These are phyloP conservation scores for Mesitornis unicolor DNA, from an alignment of 2,113 vertebrate species.

Conservation along the genomic window DNA sequence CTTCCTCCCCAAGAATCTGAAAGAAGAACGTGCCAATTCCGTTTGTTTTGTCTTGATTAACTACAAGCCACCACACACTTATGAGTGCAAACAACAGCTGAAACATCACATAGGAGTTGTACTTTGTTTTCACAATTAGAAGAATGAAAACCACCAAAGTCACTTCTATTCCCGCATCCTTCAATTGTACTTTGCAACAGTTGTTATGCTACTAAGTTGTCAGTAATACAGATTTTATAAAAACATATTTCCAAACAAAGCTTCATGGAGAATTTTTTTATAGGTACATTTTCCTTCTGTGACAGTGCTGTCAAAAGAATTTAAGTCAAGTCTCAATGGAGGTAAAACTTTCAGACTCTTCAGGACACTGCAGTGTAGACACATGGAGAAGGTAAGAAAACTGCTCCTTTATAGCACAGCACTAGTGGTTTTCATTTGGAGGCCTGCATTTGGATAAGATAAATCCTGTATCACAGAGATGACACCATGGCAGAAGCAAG, in stretches of 20 bases:
- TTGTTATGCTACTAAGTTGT: background rate
- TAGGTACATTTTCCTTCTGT: background rate
- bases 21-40: background rate
- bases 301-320: background rate
- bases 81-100: background rate
- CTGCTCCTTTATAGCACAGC: background rate
- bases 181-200: background rate
- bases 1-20: background rate
- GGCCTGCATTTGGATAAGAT: background rate
- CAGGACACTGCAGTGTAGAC: fast-evolving
- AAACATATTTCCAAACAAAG: background rate
- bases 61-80: background rate
- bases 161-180: background rate
- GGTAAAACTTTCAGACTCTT: background rate
- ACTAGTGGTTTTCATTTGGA: background rate
- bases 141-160: background rate
- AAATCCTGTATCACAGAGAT: background rate
- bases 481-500: background rate
- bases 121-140: background rate
- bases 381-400: background rate
- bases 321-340: background rate
- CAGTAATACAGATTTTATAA: background rate
- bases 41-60: background rate
- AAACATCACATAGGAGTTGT: fast-evolving
- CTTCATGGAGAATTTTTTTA: background rate